These are phyloP conservation scores for Gonatopus flavifemur DNA, from an alignment of 1,140 invertebrate species.

Conservation along the genomic window DNA sequence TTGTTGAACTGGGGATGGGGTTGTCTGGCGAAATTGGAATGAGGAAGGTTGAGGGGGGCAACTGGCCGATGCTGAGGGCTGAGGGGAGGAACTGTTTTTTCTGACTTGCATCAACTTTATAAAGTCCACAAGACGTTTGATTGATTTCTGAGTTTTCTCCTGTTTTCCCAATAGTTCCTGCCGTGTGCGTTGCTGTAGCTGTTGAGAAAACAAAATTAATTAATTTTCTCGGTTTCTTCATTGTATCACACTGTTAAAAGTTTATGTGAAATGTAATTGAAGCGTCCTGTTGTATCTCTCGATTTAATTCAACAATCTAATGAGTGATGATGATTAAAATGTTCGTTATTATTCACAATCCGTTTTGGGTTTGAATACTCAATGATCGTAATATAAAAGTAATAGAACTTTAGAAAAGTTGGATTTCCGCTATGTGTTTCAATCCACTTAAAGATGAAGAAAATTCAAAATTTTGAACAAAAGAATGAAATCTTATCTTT, in stretches of 20 bases:
- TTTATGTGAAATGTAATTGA: no score
- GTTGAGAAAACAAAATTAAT: slow-evolving; percentile 15
- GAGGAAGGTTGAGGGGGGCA: slow-evolving; percentile 51
- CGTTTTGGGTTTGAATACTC: no score
- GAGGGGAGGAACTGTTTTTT: slow-evolving; percentile 31
- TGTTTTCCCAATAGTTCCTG: slow-evolving; percentile 50
- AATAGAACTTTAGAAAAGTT: no score
- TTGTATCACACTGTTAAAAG: background rate
- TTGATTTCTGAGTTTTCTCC: slow-evolving; percentile 53
- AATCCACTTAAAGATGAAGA: no score
- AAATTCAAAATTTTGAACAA: no score
- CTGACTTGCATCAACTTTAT: slow-evolving; percentile 49
- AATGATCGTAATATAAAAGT: no score
- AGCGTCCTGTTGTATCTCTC: no score
- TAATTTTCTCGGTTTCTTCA: background rate
- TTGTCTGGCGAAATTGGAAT: slow-evolving; percentile 44
- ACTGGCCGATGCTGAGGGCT: slow-evolving; percentile 39
- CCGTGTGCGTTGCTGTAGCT: slow-evolving; percentile 50
- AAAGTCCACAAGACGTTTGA: slow-evolving; percentile 54
- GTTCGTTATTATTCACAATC: no score
- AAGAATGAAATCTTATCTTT: no score
- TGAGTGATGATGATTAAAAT: no score
- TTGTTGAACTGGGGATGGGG: slow-evolving; percentile 17
- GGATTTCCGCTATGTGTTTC: no score
- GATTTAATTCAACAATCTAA: no score